A percentile compares a stretch with the other conserved stretches of the same genome.
Evolutionary conservation across 2,113 vertebrate species (phyloP).

Genomic region (Hippocampus zosterae): DNA sequence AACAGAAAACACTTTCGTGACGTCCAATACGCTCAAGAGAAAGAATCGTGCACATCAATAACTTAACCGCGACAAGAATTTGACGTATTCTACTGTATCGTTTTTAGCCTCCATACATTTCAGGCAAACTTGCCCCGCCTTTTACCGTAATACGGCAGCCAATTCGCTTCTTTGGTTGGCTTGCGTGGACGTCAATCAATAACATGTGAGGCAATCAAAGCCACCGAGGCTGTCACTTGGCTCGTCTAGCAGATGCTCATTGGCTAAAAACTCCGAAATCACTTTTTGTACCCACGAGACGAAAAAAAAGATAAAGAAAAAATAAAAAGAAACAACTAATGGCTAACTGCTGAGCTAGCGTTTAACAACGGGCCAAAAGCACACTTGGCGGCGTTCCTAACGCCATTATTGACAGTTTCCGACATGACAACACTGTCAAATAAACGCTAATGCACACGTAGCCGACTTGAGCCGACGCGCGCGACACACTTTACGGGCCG

Average conservation of each 20-base stretch:
- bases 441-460: not conserved
- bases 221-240: slow-evolving; percentile 54
- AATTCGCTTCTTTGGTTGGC: slow-evolving; percentile 52
- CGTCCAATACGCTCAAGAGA: not conserved
- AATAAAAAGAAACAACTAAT: slow-evolving; percentile 19
- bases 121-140: slow-evolving; percentile 58
- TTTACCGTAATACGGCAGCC: slow-evolving; percentile 76
- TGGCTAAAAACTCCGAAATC: slow-evolving; percentile 54
- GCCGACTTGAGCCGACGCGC: not conserved
- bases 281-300: slow-evolving; percentile 56
- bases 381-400: slow-evolving; percentile 34
- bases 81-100: slow-evolving; percentile 6
- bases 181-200: slow-evolving; percentile 42
- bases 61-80: slow-evolving; percentile 17
- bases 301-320: slow-evolving; percentile 38
- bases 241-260: slow-evolving; percentile 31
- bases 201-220: slow-evolving; percentile 18
- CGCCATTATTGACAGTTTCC: slow-evolving; percentile 13
- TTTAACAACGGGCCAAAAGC: slow-evolving; percentile 60
- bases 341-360: slow-evolving; percentile 54
- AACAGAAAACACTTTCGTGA: not conserved
- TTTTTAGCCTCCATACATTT: slow-evolving; percentile 56
- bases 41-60: not conserved
- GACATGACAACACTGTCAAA: slow-evolving; percentile 23
- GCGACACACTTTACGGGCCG: not conserved